Evolutionary conservation across 2,888 invertebrate species (phyloP), one percentile per base, ranked within the genome.

Genomic region (Dicranocentrus wangi): DNA sequence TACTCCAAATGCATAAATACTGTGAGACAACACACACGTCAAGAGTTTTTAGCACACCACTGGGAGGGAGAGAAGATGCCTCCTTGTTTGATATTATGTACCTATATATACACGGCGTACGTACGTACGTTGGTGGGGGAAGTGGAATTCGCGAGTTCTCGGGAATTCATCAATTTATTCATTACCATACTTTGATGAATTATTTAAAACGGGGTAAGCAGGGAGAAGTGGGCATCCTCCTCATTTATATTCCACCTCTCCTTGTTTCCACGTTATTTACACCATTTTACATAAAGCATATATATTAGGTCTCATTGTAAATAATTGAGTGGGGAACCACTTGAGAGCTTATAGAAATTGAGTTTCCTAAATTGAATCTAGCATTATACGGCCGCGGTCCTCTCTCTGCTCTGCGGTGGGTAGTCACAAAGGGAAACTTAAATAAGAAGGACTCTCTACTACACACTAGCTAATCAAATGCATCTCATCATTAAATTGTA

Each of bases 281-380:
- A 43, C 63, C 55, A 58, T 63, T 63, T 42, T 63, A 60, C 32
- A 55, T 63, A 66, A 43, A 13, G 66, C 42, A 53, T 60, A 58
- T 58, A 3, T 66, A 65, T 39, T 51, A 53, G 73, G 25, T 76
- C 28, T 66, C 65, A 43, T 60, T 76, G 15, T 76, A 60, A 76
- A 76, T 76, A 76, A 76, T 76, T 76, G 60, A 76, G 55, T 55
- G 43, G 28, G 65, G 58, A 68, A 27, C 76, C 76, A 76, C 76
- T 76, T 68, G 68, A 68, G 76, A 58, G 60, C 76, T 76, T 68
- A 65, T 43, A 55, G 76, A 76, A 76, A 76, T 58, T 58, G 75
- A 65, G 66, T 75, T 75, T 65, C 27, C 58, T 55, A 75, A 66
- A 63, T 65, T 61, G 42, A 47, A 65, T 28, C 21, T 43, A 7